Conservation (phyloP, 2,113 vertebrate genomes). For the Calcarius ornatus region DNA sequence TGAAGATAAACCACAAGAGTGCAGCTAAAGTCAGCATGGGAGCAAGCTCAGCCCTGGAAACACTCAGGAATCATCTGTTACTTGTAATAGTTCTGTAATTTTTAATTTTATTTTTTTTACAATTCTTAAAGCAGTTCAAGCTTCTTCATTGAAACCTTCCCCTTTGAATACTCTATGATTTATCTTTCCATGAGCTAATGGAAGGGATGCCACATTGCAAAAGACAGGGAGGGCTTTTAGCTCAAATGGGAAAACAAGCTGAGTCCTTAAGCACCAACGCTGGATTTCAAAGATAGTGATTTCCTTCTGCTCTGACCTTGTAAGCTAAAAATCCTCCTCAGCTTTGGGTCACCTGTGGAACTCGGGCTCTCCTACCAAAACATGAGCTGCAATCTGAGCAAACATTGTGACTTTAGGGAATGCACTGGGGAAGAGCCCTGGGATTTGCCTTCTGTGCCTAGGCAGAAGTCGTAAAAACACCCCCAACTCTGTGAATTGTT, state of each 20-base stretch:
- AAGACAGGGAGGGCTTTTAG: background rate
- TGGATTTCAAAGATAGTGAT: background rate
- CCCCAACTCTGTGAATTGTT: background rate
- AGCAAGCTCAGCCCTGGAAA: constrained; percentile 47
- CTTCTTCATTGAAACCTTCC: constrained; percentile 49
- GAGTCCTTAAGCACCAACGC: background rate
- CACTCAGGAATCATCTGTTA: constrained; percentile 41
- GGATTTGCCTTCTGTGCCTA: background rate
- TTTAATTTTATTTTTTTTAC: background rate
- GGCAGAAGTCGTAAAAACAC: background rate
- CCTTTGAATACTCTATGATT: constrained; percentile 2
- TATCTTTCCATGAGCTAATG: constrained; percentile 16
- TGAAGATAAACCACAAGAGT: constrained; percentile 68
- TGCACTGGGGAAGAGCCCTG: background rate
- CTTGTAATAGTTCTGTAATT: constrained; percentile 43
- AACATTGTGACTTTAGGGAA: background rate
- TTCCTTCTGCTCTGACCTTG: background rate
- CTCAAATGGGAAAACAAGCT: background rate
- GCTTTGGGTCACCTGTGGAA: background rate
- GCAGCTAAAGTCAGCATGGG: constrained; percentile 53
- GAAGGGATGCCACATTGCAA: constrained; percentile 7
- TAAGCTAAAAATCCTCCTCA: background rate
- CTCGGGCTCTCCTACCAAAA: background rate
- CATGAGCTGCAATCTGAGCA: background rate
- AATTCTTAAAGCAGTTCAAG: constrained; percentile 38